Percentiles rank a stretch among this genome's conserved stretches.
Conservation (phyloP, 1,140 invertebrate genomes). For the Pseudomyrmex dendroicus region DNA sequence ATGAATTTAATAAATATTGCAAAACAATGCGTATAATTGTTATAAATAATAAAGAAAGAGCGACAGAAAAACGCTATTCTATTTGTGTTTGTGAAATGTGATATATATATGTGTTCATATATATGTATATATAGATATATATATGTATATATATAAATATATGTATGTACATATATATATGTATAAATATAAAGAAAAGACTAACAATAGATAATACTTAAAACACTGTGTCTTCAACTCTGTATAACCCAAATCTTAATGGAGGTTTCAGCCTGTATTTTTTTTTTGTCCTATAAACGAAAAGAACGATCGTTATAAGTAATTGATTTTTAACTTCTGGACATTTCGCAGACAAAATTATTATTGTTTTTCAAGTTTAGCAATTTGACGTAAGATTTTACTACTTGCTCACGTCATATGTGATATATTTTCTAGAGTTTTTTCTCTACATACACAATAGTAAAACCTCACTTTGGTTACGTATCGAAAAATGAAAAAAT, state of each 20-base stretch:
- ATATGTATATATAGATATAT: slow-evolving; percentile 68
- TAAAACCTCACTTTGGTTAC: neutral
- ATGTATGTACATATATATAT: slow-evolving; percentile 66
- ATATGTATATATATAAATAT: slow-evolving; percentile 68
- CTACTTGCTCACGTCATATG: too few species aligned
- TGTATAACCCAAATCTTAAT: slow-evolving; percentile 58
- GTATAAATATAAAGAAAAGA: slow-evolving; percentile 67
- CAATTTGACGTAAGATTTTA: too few species aligned
- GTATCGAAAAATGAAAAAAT: slow-evolving; percentile 3
- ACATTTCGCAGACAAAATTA: neutral
- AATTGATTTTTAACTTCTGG: neutral
- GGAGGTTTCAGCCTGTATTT: neutral
- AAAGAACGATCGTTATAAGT: neutral
- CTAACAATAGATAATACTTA: slow-evolving; percentile 70
- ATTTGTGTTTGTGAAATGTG: slow-evolving; percentile 59
- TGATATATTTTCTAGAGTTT: neutral
- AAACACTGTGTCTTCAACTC: slow-evolving; percentile 59
- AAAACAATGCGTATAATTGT: slow-evolving; percentile 77
- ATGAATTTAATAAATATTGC: slow-evolving; percentile 80
- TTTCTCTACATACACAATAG: neutral
- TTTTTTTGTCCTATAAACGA: neutral
- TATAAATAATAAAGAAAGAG: slow-evolving; percentile 75
- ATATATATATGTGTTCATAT: slow-evolving; percentile 63
- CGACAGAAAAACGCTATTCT: slow-evolving; percentile 62
- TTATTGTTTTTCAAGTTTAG: too few species aligned